These are phyloP conservation scores for Sanderia malayensis DNA, from an alignment of 30 jellyfish, hydroid and myxozoan species.

Conservation along the genomic window DNA sequence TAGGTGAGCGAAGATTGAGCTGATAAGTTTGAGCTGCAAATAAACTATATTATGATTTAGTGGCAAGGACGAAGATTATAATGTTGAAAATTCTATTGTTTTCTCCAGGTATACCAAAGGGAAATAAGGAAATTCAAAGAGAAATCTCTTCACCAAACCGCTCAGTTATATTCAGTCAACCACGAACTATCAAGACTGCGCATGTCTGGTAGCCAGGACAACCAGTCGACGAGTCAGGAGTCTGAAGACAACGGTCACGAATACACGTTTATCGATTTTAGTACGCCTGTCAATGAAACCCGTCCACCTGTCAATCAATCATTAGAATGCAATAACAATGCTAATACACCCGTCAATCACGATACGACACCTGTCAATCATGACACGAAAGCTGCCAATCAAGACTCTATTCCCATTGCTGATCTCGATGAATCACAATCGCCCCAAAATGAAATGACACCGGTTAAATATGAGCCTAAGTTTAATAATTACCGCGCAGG, in stretches of 20 bases:
- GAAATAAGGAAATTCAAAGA: constrained; percentile 66
- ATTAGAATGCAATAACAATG: constrained; percentile 10
- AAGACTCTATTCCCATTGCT: background rate
- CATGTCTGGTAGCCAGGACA: no score
- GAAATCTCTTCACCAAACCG: constrained; percentile 57
- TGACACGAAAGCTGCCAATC: constrained; percentile 18
- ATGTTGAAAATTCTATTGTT: no score
- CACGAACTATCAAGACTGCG: constrained; percentile 57
- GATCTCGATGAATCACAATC: background rate
- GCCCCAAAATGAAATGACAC: background rate
- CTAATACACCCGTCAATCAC: no score
- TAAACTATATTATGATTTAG: no score
- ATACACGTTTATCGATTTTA: no score
- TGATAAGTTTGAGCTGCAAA: no score
- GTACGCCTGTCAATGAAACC: background rate
- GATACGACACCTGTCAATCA: constrained; percentile 55
- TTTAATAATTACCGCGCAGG: background rate
- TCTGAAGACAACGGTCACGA: no score
- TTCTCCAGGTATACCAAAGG: constrained; percentile 78
- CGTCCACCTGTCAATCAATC: constrained; percentile 1
- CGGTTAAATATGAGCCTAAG: background rate
- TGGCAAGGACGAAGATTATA: no score
- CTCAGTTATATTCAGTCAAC: constrained; percentile 57
- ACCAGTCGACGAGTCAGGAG: no score
- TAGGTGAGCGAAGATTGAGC: no score